Percentiles rank a stretch among this genome's conserved stretches.
phyloP scores from a whole-genome alignment of 2,888 invertebrate genomes.

The Pollenia angustigena region DNA sequence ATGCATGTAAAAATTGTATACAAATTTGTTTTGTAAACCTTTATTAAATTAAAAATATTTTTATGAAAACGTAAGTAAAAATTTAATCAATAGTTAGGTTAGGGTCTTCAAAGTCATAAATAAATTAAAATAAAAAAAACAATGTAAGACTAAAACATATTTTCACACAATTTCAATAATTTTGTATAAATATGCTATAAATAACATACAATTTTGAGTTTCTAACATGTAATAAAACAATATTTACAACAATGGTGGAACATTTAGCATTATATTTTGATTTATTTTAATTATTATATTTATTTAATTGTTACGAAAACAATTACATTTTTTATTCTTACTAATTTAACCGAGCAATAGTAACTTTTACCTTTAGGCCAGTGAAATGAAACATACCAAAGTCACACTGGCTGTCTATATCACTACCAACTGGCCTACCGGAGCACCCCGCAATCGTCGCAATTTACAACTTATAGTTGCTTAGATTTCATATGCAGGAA shows the following conservation, averaged over 20 bases:
- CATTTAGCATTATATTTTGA: conserved; percentile 18
- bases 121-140: conserved; percentile 19
- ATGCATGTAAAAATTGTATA: too few species aligned
- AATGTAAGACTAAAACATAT: conserved; percentile 32
- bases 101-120: conserved; percentile 29
- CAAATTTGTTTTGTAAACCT: too few species aligned
- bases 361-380: too few species aligned
- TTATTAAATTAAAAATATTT: neutral
- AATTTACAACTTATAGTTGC: neutral
- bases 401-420: too few species aligned
- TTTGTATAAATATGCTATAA: conserved; percentile 17
- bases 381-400: too few species aligned
- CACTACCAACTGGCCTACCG: too few species aligned
- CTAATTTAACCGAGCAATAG: too few species aligned
- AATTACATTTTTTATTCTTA: too few species aligned
- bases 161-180: conserved; percentile 59
- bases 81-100: conserved; percentile 40
- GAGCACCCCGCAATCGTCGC: too few species aligned
- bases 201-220: conserved; percentile 26
- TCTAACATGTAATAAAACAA: conserved; percentile 1
- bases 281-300: too few species aligned
- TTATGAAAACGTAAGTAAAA: conserved; percentile 26
- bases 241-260: conserved; percentile 12
- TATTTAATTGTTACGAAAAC: too few species aligned
- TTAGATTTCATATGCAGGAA: neutral